Base-by-base conservation (phyloP, 2,888 invertebrate genomes). In the Eupithecia dodoneata region DNA sequence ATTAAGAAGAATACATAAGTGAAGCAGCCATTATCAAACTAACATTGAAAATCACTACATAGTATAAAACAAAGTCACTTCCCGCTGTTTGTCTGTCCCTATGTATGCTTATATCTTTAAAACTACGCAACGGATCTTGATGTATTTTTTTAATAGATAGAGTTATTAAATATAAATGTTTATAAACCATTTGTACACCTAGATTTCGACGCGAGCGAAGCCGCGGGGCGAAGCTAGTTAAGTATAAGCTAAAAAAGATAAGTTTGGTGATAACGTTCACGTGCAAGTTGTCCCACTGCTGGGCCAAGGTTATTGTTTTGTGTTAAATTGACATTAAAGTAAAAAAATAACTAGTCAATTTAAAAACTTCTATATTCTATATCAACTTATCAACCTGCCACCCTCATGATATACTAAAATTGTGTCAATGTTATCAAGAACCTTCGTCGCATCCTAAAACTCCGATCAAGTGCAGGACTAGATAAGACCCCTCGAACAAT, bases 401-500 rank as follows among this genome's bases (percentile, higher is more conserved):
- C 55, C 52, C 52, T 52, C 52, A 15, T 12, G 4, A 15, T 15
- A 4, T 15, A 30, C 66, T n/a, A 44, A 45, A 69, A 69, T 66
- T n/a, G 45, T 69, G 67, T 69, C 67, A 69, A 45, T 69, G 67
- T 70, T 63, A 41, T 15, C 41, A 67, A 45, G 18, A 67, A 69
- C 67, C 67, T 55, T 71, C 52, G 42, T 4, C 12, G 30, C 63
- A 65, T 76, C 69, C 52, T 71, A 73, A 73, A 63, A 63, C 63
- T 69, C 67, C n/a, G 67, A 76, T 71, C 70, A 76, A 76, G 52
- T 65, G 67, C 69, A 59, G 72, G 67, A 13, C 45, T 47, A 47
- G 70, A 70, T 70, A 47, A 47, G 70, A 45, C 4, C 42, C 65
- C 45, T 6, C n/a, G 63, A 74, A 81, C 80, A 79, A 80, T 80